phyloP scores from a whole-genome alignment of 1,140 invertebrate genomes.

The Sminthurinus signatus region DNA sequence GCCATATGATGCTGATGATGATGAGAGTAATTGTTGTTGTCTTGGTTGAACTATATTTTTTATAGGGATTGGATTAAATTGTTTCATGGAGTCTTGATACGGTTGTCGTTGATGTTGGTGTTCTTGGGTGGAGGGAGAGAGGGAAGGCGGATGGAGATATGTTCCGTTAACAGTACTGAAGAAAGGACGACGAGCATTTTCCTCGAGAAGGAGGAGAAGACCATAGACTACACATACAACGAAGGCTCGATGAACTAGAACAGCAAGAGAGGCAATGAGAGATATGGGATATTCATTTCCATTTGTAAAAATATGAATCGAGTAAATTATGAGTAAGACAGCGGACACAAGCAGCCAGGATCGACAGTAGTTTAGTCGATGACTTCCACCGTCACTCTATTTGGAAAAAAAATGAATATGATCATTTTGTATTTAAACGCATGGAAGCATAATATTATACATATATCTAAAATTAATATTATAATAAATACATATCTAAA shows the following conservation, averaged over 20 bases:
- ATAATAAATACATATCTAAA: background rate
- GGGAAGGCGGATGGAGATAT: background rate
- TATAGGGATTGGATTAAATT: too few relatives aligned
- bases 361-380: constrained; percentile 10
- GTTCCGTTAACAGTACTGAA: constrained; percentile 1
- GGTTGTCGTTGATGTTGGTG: too few relatives aligned
- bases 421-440: background rate
- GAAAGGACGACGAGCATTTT: constrained; percentile 7
- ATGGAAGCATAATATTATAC: background rate
- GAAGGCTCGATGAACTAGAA: background rate
- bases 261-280: constrained; percentile 5
- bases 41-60: too few relatives aligned
- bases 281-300: background rate
- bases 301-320: constrained; percentile 9
- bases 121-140: too few relatives aligned
- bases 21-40: too few relatives aligned
- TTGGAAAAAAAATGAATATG: background rate
- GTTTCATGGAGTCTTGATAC: too few relatives aligned
- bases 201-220: constrained; percentile 5
- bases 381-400: background rate
- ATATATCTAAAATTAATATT: background rate
- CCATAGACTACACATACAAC: constrained; percentile 4
- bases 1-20: too few relatives aligned
- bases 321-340: constrained; percentile 8
- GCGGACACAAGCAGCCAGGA: constrained; percentile 7